phyloP scores from a whole-genome alignment of 1,140 invertebrate genomes.

The Centruroides vittatus region DNA sequence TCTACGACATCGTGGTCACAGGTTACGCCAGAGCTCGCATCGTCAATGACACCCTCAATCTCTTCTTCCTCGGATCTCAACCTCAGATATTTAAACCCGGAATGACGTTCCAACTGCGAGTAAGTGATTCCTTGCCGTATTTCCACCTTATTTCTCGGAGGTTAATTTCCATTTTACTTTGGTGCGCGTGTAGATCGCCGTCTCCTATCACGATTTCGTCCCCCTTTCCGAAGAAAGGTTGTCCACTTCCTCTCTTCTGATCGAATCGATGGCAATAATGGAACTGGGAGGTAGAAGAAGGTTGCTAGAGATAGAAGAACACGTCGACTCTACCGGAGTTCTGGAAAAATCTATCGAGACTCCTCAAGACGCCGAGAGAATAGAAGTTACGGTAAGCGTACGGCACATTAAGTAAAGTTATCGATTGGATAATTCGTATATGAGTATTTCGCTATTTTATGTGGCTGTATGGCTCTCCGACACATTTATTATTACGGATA shows the following conservation, averaged over 20 bases:
- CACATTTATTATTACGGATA: too few relatives aligned
- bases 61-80: slow-evolving; percentile 38
- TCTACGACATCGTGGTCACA: slow-evolving; percentile 19
- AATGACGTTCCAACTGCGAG: slow-evolving; percentile 34
- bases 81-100: slow-evolving; percentile 42
- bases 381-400: slow-evolving; percentile 17
- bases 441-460: too few relatives aligned
- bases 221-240: slow-evolving; percentile 23
- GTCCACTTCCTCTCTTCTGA: slow-evolving; percentile 18
- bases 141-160: too few relatives aligned
- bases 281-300: slow-evolving; percentile 12
- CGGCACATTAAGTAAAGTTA: too few relatives aligned
- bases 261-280: slow-evolving; percentile 17
- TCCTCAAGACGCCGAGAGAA: slow-evolving; percentile 21
- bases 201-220: slow-evolving; percentile 25
- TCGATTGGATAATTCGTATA: too few relatives aligned
- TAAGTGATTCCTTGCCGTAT: slow-evolving; percentile 22
- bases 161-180: too few relatives aligned
- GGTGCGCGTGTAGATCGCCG: slow-evolving; percentile 19
- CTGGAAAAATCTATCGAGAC: slow-evolving; percentile 25
- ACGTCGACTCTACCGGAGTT: slow-evolving; percentile 21
- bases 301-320: slow-evolving; percentile 6
- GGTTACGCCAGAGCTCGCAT: slow-evolving; percentile 38
- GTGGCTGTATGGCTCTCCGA: too few relatives aligned
- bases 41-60: slow-evolving; percentile 29